Evolutionary conservation across 2,888 invertebrate genomes (phyloP).

Genomic region (Ectobius pallidus): DNA sequence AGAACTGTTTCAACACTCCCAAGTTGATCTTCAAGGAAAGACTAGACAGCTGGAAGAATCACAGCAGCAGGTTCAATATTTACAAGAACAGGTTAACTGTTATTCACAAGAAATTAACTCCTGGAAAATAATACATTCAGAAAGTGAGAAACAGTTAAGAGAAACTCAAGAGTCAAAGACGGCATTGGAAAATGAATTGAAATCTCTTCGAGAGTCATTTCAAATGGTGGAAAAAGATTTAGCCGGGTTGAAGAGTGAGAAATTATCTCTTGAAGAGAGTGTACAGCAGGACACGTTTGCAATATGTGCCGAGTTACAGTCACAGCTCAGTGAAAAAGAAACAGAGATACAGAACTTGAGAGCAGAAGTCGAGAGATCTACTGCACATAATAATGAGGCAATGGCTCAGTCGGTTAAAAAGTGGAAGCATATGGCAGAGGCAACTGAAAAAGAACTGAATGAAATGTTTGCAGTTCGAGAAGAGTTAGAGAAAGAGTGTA

Average conservation of each 20-base stretch:
- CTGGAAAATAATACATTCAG: neutral
- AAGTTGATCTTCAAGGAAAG: neutral
- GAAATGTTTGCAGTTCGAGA: slow-evolving; percentile 16
- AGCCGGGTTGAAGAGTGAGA: neutral
- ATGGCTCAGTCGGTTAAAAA: slow-evolving; percentile 27
- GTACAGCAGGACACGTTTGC: neutral
- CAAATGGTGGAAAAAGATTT: slow-evolving; percentile 18
- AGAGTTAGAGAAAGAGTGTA: slow-evolving; percentile 39
- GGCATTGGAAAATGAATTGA: neutral
- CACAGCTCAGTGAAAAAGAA: slow-evolving; percentile 36
- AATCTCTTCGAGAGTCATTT: slow-evolving; percentile 37
- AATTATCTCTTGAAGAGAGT: neutral
- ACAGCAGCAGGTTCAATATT: neutral
- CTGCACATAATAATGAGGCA: neutral
- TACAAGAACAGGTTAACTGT: neutral
- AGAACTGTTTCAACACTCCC: too few relatives aligned
- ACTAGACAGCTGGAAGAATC: neutral
- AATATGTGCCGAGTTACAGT: neutral
- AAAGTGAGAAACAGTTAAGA: neutral
- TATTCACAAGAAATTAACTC: neutral
- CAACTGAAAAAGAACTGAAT: slow-evolving; percentile 37
- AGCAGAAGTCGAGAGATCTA: too few relatives aligned
- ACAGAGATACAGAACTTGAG: slow-evolving; percentile 52
- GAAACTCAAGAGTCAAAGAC: neutral
- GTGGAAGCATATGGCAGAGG: slow-evolving; percentile 34